Evolutionary conservation across 1,140 invertebrate species (phyloP).

Genomic region (Micrasema longulum): DNA sequence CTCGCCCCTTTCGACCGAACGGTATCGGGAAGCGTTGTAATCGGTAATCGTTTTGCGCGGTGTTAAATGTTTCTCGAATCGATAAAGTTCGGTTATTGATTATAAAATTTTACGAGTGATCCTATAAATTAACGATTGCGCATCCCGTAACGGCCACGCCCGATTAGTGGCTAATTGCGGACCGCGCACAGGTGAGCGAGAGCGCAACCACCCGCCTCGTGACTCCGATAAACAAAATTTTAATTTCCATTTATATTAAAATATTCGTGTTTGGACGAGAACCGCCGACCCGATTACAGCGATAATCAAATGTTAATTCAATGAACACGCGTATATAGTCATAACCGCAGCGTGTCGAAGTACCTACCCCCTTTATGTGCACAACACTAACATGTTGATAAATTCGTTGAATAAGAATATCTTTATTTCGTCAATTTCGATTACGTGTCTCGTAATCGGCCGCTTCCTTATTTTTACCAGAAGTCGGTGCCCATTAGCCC

Average conservation of each 20-base stretch:
- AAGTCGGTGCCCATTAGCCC: neutral
- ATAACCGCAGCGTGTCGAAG: neutral
- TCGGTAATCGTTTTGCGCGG: too few species aligned
- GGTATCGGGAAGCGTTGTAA: too few species aligned
- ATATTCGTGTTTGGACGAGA: conserved; percentile 7
- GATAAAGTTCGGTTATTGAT: conserved; percentile 9
- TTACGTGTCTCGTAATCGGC: conserved; percentile 6
- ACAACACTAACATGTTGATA: conserved; percentile 2
- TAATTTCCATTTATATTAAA: conserved; percentile 42
- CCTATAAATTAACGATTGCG: conserved; percentile 8
- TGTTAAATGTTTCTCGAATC: neutral
- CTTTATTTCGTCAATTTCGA: too few species aligned
- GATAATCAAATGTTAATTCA: conserved; percentile 34
- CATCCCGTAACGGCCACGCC: conserved; percentile 14
- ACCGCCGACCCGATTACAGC: conserved; percentile 4
- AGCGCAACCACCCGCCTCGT: conserved; percentile 13
- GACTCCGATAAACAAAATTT: conserved; percentile 24
- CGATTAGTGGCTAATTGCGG: conserved; percentile 19
- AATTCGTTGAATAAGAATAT: neutral
- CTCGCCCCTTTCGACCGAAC: conserved; percentile 1
- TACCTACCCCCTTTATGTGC: neutral
- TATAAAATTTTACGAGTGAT: conserved; percentile 1
- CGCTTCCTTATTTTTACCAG: neutral
- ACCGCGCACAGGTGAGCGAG: conserved; percentile 5
- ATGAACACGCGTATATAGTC: conserved; percentile 31